These are phyloP conservation scores for Acheta domesticus DNA, from an alignment of 2,888 invertebrate species.

Conservation along the genomic window DNA sequence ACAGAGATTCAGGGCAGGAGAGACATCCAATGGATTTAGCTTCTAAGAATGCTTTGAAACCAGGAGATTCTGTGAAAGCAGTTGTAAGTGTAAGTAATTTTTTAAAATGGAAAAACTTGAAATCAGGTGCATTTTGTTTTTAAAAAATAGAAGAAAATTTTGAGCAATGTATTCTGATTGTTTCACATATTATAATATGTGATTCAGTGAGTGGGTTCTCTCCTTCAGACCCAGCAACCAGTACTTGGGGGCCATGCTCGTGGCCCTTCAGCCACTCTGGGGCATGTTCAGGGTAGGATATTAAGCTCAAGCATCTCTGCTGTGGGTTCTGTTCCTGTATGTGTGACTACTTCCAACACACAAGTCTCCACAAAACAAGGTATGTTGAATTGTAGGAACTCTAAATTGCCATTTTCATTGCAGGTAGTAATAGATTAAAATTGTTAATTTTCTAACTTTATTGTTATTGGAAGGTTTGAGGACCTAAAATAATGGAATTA, in stretches of 20 bases:
- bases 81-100: neutral
- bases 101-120: neutral
- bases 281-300: neutral
- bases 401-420: neutral
- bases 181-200: neutral
- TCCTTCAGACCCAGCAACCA: neutral
- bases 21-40: constrained; percentile 28
- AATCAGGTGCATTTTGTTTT: neutral
- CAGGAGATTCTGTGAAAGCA: constrained; percentile 19
- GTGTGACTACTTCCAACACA: neutral
- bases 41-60: constrained; percentile 22
- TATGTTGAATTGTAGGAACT: neutral
- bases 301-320: neutral
- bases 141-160: neutral
- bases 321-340: neutral
- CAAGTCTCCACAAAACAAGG: neutral
- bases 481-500: no score
- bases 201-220: neutral
- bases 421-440: neutral
- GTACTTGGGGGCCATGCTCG: neutral
- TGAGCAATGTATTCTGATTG: neutral
- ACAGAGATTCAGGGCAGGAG: constrained; percentile 19
- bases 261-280: neutral
- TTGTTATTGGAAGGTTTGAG: no score
- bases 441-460: no score